phyloP scores from a whole-genome alignment of 2,113 vertebrate species.

The Vanacampus margaritifer region DNA sequence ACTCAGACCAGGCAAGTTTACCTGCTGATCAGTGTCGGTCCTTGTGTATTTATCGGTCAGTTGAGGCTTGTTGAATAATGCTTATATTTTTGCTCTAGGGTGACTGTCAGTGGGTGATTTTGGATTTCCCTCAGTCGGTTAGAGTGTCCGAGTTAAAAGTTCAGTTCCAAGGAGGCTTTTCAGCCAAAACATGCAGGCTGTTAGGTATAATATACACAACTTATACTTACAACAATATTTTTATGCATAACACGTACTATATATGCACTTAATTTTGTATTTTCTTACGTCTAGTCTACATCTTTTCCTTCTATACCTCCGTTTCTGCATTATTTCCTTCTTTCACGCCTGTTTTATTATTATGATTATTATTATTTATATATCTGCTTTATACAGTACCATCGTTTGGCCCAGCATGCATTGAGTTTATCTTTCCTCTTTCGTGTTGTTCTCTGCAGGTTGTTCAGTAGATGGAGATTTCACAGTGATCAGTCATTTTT shows the following conservation, averaged over 20 bases:
- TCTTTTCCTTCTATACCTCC: no score
- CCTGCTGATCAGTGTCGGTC: neutral
- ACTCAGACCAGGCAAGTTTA: slow-evolving; percentile 85
- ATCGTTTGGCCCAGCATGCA: no score
- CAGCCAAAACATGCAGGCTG: slow-evolving; percentile 78
- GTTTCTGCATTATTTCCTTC: neutral
- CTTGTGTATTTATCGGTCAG: neutral
- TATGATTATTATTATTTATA: no score
- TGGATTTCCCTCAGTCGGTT: slow-evolving; percentile 83
- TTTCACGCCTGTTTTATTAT: no score
- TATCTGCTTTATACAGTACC: no score
- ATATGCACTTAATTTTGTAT: no score
- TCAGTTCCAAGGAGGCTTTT: slow-evolving; percentile 96
- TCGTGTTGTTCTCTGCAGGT: slow-evolving; percentile 67
- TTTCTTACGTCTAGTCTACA: neutral
- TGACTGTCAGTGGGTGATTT: slow-evolving; percentile 82
- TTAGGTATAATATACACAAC: slow-evolving; percentile 74
- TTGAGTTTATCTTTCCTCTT: slow-evolving; percentile 5
- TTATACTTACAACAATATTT: neutral
- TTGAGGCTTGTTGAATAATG: neutral
- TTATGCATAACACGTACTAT: neutral
- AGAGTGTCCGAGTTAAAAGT: slow-evolving; percentile 76
- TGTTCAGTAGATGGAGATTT: slow-evolving; percentile 65
- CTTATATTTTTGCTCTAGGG: slow-evolving; percentile 70
- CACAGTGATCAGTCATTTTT: slow-evolving; percentile 73